Percentiles rank a stretch among this genome's conserved stretches.
These are phyloP conservation scores for Corythornis cristatus DNA, from an alignment of 2,113 vertebrate genomes.

Conservation along the genomic window DNA sequence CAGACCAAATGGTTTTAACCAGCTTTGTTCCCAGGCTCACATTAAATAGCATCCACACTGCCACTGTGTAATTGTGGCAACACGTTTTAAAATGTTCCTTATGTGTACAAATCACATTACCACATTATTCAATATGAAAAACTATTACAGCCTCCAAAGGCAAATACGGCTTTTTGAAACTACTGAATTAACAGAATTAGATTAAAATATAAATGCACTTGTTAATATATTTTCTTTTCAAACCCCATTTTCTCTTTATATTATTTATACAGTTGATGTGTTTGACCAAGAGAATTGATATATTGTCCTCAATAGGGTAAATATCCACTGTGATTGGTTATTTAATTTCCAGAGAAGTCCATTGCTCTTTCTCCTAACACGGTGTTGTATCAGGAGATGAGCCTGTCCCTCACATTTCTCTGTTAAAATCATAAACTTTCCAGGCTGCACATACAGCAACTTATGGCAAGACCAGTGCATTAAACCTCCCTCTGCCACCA, in stretches of 20 bases:
- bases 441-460: background rate
- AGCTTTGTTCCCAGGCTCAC: slow-evolving; percentile 18
- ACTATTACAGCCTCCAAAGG: slow-evolving; percentile 29
- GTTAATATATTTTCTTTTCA: slow-evolving; percentile 62
- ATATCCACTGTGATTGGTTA: slow-evolving; percentile 13
- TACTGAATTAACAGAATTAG: slow-evolving; percentile 32
- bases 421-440: background rate
- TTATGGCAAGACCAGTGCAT: background rate
- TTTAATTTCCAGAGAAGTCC: slow-evolving; percentile 38
- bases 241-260: slow-evolving; percentile 38
- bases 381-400: background rate
- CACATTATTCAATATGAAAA: slow-evolving; percentile 28
- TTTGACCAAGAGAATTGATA: slow-evolving; percentile 62
- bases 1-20: slow-evolving; percentile 16
- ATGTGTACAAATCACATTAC: slow-evolving; percentile 12
- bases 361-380: background rate
- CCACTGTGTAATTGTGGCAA: background rate
- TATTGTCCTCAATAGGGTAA: slow-evolving; percentile 59
- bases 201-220: slow-evolving; percentile 57
- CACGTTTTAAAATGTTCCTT: slow-evolving; percentile 28
- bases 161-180: slow-evolving; percentile 46
- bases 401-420: background rate
- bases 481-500: background rate
- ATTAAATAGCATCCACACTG: background rate
- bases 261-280: slow-evolving; percentile 20